Base-by-base conservation (phyloP, 2,888 invertebrate genomes). In the Hemaris fuciformis region DNA sequence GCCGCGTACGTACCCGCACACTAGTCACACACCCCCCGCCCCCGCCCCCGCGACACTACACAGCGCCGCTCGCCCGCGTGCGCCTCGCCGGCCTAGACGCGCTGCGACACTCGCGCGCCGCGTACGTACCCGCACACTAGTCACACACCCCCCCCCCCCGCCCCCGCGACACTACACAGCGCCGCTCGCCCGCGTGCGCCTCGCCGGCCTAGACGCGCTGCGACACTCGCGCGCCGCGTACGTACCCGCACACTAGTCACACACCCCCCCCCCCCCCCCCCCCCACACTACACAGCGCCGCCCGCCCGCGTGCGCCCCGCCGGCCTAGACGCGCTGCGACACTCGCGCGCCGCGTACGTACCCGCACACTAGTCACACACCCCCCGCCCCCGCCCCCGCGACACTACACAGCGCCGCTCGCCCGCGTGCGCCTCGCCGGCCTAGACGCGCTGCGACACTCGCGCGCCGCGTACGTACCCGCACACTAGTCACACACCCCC, bases 341-440 rank as follows among this genome's bases (percentile, higher is more conserved):
- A 80, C 60, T 57, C 65, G 20, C 64, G 58, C 62, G 61, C 63
- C 5, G 59, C 62, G 64, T 42, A 48, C 46, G n/a, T n/a, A n/a
- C n/a, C n/a, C n/a, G n/a, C n/a, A n/a, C n/a, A n/a, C n/a, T n/a
- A n/a, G n/a, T n/a, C n/a, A n/a, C n/a, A n/a, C n/a, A n/a, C n/a
- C n/a, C n/a, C n/a, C n/a, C n/a, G n/a, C n/a, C n/a, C n/a, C n/a
- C n/a, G n/a, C n/a, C n/a, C n/a, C n/a, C n/a, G n/a, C n/a, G n/a
- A n/a, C n/a, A n/a, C n/a, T n/a, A n/a, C n/a, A n/a, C n/a, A n/a
- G 71, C 43, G 77, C 76, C 87, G 70, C 83, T 88, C 78, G 77
- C 73, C 22, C 67, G 58, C 59, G 69, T 79, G 69, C 84, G 89
- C 27, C 82, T 83, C 53, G 69, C 74, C 74, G 74, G 77, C 65